A percentile compares a stretch with the other conserved stretches of the same genome.
These are phyloP conservation scores for Sarcophaga bullata DNA, from an alignment of 1,140 invertebrate genomes.

Conservation along the genomic window DNA sequence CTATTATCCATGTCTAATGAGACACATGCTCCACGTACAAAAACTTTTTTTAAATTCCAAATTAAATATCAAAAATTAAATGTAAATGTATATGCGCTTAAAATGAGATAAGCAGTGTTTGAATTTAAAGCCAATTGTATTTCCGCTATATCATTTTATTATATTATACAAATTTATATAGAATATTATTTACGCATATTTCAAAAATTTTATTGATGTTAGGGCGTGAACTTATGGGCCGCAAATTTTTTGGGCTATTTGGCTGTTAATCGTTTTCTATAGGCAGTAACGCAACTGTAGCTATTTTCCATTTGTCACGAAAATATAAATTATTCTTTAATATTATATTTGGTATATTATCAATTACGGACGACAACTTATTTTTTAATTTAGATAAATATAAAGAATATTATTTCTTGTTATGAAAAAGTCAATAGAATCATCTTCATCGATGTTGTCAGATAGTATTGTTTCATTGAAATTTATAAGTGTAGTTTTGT, in stretches of 20 bases:
- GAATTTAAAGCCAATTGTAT: too few relatives aligned
- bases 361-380: background rate
- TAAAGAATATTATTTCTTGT: background rate
- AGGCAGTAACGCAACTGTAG: background rate
- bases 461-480: background rate
- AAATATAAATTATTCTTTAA: constrained; percentile 22
- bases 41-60: too few relatives aligned
- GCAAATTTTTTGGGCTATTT: constrained; percentile 7
- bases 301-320: background rate
- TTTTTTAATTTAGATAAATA: background rate
- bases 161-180: too few relatives aligned
- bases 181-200: constrained; percentile 21
- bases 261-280: constrained; percentile 25
- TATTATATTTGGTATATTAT: background rate
- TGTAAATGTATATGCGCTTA: too few relatives aligned
- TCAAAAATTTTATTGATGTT: constrained; percentile 35
- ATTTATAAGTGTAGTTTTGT: background rate
- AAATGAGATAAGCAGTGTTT: too few relatives aligned
- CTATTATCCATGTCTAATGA: too few relatives aligned
- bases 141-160: too few relatives aligned
- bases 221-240: constrained; percentile 19
- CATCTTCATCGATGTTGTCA: background rate
- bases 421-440: background rate
- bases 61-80: too few relatives aligned
- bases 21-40: too few relatives aligned